A percentile compares a stretch with the other conserved stretches of the same genome.
phyloP scores from a whole-genome alignment of 2,113 vertebrate species.

The Mystacornis crossleyi region DNA sequence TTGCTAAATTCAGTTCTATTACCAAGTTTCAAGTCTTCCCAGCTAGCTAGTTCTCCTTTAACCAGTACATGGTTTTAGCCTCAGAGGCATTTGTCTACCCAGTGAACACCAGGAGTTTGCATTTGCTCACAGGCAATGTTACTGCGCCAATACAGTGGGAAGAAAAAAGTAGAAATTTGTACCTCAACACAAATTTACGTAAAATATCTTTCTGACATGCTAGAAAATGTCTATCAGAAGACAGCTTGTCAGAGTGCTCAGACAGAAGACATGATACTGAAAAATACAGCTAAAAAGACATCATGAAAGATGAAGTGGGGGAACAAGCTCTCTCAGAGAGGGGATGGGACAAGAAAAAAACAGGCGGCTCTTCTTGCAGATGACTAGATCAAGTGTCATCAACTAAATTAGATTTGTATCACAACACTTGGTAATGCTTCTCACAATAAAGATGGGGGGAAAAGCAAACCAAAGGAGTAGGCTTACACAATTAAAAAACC shows the following conservation, averaged over 20 bases:
- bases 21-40: background rate
- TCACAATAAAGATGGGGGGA: rapidly evolving
- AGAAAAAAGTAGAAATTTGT: background rate
- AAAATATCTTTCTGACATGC: background rate
- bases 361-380: background rate
- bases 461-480: background rate
- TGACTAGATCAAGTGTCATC: background rate
- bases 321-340: background rate
- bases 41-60: background rate
- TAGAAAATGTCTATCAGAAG: background rate
- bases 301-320: background rate
- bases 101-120: background rate
- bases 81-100: background rate
- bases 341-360: background rate
- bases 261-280: rapidly evolving
- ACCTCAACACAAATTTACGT: background rate
- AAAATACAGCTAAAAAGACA: background rate
- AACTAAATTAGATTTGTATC: background rate
- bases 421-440: background rate
- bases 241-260: background rate
- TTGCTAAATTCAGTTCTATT: background rate
- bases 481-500: background rate
- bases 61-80: background rate
- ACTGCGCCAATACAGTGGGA: background rate
- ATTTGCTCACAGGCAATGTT: background rate